Conservation (phyloP, 2,113 vertebrate species). For the Archocentrus centrarchus region DNA sequence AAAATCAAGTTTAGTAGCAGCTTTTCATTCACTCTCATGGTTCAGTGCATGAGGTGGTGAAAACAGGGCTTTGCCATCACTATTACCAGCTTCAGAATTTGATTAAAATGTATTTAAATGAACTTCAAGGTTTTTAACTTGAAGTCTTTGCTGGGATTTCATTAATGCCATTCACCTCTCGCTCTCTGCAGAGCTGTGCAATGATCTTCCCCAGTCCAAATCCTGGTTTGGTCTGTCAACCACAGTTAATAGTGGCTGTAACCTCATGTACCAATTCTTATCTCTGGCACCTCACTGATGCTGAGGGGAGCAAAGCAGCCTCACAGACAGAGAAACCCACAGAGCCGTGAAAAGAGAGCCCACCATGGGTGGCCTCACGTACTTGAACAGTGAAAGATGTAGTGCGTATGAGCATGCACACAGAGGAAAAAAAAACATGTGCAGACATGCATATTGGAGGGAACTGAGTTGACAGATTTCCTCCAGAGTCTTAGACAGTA, state of each 20-base stretch:
- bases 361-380: conserved; percentile 26
- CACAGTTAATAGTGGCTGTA: conserved; percentile 47
- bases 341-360: conserved; percentile 56
- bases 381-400: conserved; percentile 43
- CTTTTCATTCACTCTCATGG: background rate
- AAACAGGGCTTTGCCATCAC: background rate
- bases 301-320: conserved; percentile 15
- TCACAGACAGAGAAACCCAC: conserved; percentile 35
- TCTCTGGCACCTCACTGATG: conserved; percentile 21
- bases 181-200: conserved; percentile 8
- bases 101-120: background rate
- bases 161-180: conserved; percentile 19
- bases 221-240: conserved; percentile 43
- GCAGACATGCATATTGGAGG: conserved; percentile 16
- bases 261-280: conserved; percentile 39
- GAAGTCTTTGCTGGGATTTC: background rate
- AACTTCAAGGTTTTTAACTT: background rate
- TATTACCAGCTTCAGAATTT: background rate
- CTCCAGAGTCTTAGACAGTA: conserved; percentile 47
- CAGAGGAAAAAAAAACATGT: background rate
- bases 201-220: conserved; percentile 1
- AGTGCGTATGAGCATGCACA: conserved; percentile 1
- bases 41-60: background rate
- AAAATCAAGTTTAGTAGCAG: background rate
- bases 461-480: conserved; percentile 58